A percentile compares a stretch with the other conserved stretches of the same genome.
These are phyloP conservation scores for Ceyx cyanopectus DNA, from an alignment of 2,113 vertebrate species.

Conservation along the genomic window DNA sequence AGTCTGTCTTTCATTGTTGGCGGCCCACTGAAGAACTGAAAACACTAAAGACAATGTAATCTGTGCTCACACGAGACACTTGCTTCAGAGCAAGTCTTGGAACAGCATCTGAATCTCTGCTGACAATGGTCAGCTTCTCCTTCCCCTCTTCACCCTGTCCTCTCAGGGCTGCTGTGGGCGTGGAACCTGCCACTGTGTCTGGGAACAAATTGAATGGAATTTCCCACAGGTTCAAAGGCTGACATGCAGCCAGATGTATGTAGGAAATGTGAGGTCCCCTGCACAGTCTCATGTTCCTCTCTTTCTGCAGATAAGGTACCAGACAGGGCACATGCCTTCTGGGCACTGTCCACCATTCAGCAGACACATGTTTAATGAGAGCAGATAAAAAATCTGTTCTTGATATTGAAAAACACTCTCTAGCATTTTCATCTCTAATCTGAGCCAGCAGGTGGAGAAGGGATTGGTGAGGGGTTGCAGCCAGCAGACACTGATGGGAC, in stretches of 20 bases:
- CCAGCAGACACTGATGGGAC: neutral
- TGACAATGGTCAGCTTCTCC: neutral
- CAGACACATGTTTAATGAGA: neutral
- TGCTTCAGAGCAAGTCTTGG: neutral
- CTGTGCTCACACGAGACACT: neutral
- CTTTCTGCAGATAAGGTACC: neutral
- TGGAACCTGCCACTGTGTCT: neutral
- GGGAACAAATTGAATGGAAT: neutral
- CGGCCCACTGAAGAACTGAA: neutral
- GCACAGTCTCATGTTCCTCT: neutral
- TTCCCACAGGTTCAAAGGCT: neutral
- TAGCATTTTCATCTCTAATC: neutral
- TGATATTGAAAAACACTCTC: neutral
- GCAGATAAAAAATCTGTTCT: neutral
- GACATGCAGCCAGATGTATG: neutral
- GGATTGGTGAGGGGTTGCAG: neutral
- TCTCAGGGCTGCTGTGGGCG: neutral
- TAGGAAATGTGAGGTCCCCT: neutral
- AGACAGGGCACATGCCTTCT: neutral
- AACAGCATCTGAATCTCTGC: neutral
- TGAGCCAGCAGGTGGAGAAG: neutral
- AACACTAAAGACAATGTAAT: neutral
- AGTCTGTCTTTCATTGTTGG: neutral
- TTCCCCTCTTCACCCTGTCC: neutral
- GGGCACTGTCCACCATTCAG: neutral